phyloP scores from a whole-genome alignment of 2,888 invertebrate species.

The Drosophila monieri region DNA sequence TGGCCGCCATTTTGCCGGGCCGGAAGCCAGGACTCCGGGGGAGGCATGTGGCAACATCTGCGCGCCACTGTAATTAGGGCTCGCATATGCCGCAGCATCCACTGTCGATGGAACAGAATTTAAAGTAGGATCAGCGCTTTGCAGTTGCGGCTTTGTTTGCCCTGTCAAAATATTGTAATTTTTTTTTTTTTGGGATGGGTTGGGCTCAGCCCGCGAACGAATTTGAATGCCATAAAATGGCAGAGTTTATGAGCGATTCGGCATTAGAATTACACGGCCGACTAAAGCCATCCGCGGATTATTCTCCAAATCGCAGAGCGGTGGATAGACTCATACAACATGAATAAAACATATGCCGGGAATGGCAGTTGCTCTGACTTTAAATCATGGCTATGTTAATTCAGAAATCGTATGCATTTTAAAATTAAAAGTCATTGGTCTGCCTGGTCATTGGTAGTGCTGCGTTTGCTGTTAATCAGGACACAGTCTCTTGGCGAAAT shows the following conservation, averaged over 20 bases:
- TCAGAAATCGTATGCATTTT: neutral
- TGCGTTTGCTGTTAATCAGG: neutral
- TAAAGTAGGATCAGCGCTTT: slow-evolving; percentile 73
- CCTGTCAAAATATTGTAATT: slow-evolving; percentile 76
- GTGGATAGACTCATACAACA: slow-evolving; percentile 19
- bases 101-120: slow-evolving; percentile 59
- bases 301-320: slow-evolving; percentile 7
- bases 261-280: slow-evolving; percentile 52
- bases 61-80: slow-evolving; percentile 70
- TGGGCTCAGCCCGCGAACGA: slow-evolving; percentile 43
- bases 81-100: slow-evolving; percentile 68
- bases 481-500: slow-evolving; percentile 12
- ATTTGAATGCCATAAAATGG: slow-evolving; percentile 62
- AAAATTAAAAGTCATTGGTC: neutral
- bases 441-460: neutral
- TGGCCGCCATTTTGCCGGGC: slow-evolving; percentile 64
- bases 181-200: slow-evolving; percentile 15
- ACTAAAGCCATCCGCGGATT: slow-evolving; percentile 44
- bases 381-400: slow-evolving; percentile 1
- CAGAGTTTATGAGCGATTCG: slow-evolving; percentile 51
- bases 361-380: slow-evolving; percentile 16
- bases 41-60: slow-evolving; percentile 69
- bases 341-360: slow-evolving; percentile 36
- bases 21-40: slow-evolving; percentile 37
- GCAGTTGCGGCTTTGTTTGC: slow-evolving; percentile 65